Base-by-base conservation (phyloP, 2,797 vertebrate genomes). In the Pseudomugil tenellus region DNA sequence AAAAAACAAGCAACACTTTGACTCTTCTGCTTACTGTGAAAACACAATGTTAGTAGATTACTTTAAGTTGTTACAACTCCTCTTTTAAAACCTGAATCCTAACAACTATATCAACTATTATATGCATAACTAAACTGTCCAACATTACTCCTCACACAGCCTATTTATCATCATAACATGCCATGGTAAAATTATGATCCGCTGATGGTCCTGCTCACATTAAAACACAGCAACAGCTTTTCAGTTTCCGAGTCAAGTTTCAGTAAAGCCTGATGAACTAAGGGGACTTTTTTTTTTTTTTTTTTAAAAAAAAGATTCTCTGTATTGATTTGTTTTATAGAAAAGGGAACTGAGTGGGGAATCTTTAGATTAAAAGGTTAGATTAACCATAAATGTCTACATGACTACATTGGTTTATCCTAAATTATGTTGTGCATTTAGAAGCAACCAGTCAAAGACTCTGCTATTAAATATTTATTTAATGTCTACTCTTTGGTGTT, bases 241-340 rank as follows among this genome's bases (percentile, higher is more conserved):
- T 84, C 66, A 48, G 10, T 81, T 83, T 83, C 72, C 60, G 28
- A 65, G 6, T 54, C 7, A 13, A 28, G 58, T 80, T 80, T 69
- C 35, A 16, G 37, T 59, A 25, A 28, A 29, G 11, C 48, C 71
- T 59, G 46, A 64, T 67, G 34, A 65, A 31, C 46, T 39, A 19
- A 41, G 3, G 46, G 66, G 31, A 5, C 0, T 39, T 85, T 76
- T 59, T 58, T 8, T 43, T 31, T 6, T 31, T 31, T 31, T n/a
- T n/a, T n/a, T n/a, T n/a, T n/a, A n/a, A n/a, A n/a, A n/a, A n/a
- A 32, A 3, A 12, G 21, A 49, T 21, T 11, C n/a, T 39, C 23
- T 39, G 25, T 26, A 1, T 67, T 19, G 48, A 13, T 6, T 52
- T 6, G 26, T 46, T 1, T 48, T 8, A 31, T 2, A 52, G 12